These are phyloP conservation scores for Oceanodroma tethys DNA, from an alignment of 2,113 vertebrate genomes.

Conservation along the genomic window DNA sequence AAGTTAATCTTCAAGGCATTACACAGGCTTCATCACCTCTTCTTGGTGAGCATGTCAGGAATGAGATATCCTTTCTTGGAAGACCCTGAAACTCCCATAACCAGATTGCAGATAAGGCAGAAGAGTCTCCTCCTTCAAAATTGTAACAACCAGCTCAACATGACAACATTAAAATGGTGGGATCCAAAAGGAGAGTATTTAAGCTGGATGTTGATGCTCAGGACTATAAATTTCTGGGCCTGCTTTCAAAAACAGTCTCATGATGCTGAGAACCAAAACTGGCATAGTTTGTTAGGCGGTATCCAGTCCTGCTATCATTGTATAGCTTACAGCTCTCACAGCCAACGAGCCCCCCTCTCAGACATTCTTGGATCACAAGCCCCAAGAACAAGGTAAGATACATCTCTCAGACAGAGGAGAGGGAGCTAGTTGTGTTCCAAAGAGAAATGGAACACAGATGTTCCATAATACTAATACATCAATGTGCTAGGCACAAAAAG, in stretches of 20 bases:
- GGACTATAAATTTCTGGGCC: background rate
- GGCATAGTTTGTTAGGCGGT: background rate
- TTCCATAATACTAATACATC: background rate
- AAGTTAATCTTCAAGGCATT: background rate
- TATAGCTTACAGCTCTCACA: background rate
- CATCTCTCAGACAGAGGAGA: rapidly evolving
- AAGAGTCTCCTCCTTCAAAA: background rate
- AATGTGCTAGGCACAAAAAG: background rate
- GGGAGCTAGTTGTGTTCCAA: background rate
- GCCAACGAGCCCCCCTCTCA: background rate
- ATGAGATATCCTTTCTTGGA: background rate
- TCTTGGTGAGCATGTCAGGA: background rate
- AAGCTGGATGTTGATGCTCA: background rate
- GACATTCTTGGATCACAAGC: background rate
- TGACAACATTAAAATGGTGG: background rate
- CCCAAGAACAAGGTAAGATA: background rate
- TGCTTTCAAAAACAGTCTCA: background rate
- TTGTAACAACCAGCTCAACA: background rate
- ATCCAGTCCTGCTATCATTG: background rate
- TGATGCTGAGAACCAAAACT: background rate
- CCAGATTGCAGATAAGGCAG: background rate
- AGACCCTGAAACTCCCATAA: background rate
- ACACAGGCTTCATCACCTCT: background rate
- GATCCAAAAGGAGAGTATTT: background rate
- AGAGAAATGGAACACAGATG: background rate